These are phyloP conservation scores for Montipora foliosa DNA, from an alignment of 64 coral and sea anemone genomes.

Conservation along the genomic window DNA sequence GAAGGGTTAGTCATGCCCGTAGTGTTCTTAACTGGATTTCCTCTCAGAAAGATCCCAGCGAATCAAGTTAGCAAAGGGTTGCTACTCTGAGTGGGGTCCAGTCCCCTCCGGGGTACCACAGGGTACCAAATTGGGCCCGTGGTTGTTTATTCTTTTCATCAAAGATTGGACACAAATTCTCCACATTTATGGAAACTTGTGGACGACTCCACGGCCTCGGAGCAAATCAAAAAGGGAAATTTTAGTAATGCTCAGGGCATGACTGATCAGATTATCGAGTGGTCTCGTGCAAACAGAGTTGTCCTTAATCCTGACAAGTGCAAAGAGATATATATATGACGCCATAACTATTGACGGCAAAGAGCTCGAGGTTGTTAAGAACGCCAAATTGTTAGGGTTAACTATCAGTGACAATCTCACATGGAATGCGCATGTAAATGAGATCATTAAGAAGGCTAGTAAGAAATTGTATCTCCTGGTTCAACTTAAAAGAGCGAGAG, in stretches of 20 bases:
- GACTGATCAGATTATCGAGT: background rate
- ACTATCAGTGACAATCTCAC: slow-evolving; percentile 41
- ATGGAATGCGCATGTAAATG: slow-evolving; percentile 25
- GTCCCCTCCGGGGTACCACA: slow-evolving; percentile 39
- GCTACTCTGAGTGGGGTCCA: slow-evolving; percentile 22
- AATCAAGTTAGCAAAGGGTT: slow-evolving; percentile 22
- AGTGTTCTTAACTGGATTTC: slow-evolving; percentile 23
- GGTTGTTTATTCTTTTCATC: slow-evolving; percentile 37
- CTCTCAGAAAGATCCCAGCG: slow-evolving; percentile 2
- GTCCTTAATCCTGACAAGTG: slow-evolving; percentile 32
- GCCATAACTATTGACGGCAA: background rate
- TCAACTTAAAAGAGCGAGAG: slow-evolving; percentile 18
- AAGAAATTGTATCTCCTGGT: slow-evolving; percentile 28
- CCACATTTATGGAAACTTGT: slow-evolving; percentile 40
- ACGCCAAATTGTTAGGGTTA: slow-evolving; percentile 14
- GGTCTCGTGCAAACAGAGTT: background rate
- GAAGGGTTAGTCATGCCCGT: background rate
- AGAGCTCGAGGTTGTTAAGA: slow-evolving; percentile 19
- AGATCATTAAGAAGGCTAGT: background rate
- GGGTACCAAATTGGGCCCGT: slow-evolving; percentile 45
- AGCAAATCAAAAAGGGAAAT: background rate
- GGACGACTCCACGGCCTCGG: slow-evolving; percentile 17
- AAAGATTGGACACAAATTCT: background rate
- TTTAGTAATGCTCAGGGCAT: slow-evolving; percentile 18
- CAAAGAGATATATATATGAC: slow-evolving; percentile 1